Conservation (phyloP, 2,888 invertebrate genomes). For the Parasteatoda lunata region DNA sequence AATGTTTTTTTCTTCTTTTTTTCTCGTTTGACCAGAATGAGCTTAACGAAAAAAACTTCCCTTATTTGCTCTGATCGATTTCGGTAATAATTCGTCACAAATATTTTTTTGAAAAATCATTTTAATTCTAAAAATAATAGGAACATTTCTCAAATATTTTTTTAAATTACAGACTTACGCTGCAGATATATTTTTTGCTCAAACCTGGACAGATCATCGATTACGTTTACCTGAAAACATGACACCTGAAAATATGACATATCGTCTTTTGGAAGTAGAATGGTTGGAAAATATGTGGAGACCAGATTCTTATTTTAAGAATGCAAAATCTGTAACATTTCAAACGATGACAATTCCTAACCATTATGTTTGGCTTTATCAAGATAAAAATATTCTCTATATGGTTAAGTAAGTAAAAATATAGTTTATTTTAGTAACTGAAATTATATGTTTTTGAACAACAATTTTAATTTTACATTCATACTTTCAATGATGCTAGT, state of each 20-base stretch:
- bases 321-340: constrained; percentile 88
- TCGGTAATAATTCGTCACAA: background rate
- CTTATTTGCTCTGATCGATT: too few species aligned
- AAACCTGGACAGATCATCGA: constrained; percentile 93
- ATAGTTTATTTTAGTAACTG: too few species aligned
- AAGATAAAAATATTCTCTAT: constrained; percentile 91
- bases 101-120: background rate
- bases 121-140: too few species aligned
- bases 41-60: too few species aligned
- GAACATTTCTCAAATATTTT: too few species aligned
- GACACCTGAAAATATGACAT: constrained; percentile 88
- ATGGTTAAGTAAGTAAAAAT: constrained; percentile 90
- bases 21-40: too few species aligned
- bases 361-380: constrained; percentile 92
- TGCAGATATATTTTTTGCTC: constrained; percentile 92
- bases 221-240: constrained; percentile 91
- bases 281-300: constrained; percentile 70
- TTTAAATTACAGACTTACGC: constrained; percentile 91
- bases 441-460: too few species aligned
- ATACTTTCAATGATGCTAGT: too few species aligned
- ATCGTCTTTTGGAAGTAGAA: constrained; percentile 71
- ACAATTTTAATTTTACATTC: too few species aligned
- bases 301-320: constrained; percentile 70
- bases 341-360: constrained; percentile 96
- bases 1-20: too few species aligned